These are phyloP conservation scores for Chaetorhynchus papuensis DNA, from an alignment of 2,113 vertebrate genomes.

Conservation along the genomic window DNA sequence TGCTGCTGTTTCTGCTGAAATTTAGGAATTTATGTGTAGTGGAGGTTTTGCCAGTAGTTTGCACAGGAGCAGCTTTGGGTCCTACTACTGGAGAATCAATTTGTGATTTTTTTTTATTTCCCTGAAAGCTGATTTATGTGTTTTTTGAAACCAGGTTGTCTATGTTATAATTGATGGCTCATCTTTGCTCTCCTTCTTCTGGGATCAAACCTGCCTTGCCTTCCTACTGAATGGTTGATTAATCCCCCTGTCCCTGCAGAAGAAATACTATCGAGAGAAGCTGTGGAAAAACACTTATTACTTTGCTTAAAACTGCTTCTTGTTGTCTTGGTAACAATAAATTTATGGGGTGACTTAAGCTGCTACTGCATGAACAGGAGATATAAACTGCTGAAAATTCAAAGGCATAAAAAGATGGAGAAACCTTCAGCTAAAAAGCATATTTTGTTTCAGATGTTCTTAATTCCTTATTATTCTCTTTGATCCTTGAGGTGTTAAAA, in stretches of 20 bases:
- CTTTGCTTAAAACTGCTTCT: conserved; percentile 37
- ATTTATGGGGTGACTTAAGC: conserved; percentile 30
- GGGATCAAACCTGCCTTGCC: neutral
- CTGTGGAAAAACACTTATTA: neutral
- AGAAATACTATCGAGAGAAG: neutral
- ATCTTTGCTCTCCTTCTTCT: neutral
- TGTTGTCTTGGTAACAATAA: conserved; percentile 52
- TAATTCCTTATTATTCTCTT: neutral
- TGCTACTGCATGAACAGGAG: conserved; percentile 8
- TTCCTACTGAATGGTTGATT: neutral
- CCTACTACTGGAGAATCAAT: neutral
- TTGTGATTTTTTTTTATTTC: neutral
- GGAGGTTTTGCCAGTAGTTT: neutral
- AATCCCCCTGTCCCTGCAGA: neutral
- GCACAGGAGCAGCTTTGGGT: neutral
- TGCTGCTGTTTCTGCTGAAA: neutral
- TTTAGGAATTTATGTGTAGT: neutral
- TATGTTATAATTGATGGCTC: neutral
- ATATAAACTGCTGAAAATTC: neutral
- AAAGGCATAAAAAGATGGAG: neutral
- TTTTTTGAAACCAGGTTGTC: neutral
- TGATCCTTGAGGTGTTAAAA: neutral
- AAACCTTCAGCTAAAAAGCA: neutral
- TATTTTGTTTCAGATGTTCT: neutral
- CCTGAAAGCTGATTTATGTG: neutral